Evolutionary conservation across 2,113 vertebrate species (phyloP), one percentile per base, ranked within the genome.

Genomic region (Rhineura floridana): DNA sequence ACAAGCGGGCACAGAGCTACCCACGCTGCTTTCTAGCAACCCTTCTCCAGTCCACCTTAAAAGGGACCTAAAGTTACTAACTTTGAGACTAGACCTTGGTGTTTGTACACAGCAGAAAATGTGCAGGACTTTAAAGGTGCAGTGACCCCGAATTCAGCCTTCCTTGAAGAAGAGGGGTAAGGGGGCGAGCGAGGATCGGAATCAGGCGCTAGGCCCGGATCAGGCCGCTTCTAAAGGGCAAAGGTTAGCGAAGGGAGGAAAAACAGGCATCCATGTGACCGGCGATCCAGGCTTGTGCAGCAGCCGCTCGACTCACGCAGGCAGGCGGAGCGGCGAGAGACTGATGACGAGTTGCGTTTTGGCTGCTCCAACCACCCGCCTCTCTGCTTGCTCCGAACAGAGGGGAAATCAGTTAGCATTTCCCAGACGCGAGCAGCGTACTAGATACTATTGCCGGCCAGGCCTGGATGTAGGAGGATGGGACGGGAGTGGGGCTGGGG

Each of bases 31-130:
- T 39, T 21, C 21, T 23, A 17, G 30, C 3, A 19, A 7, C 81
- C 59, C 50, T 50, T 0, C 13, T 42, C 82, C 85, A 93, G 87
- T 93, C 97, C 96, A 97, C 97, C 97, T 97, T 97, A 97, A 97
- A 87, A 21, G 52, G 19, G 91, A 89, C 93, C 91, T 87, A 9
- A n/a, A 79, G 76, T 83, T 65, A 30, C 70, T 83, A 75, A 83
- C 70, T 83, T 88, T 83, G 70, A 13, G 23, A 28, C 70, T 33
- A 88, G 87, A 83, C 80, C 59, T 88, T 44, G 4, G 88, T 96
- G 96, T 97, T 97, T 97, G 96, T 97, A 96, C 95, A 96, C 96
- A 96, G 89, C 0, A 91, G 73, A 92, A 94, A 96, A 96, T 96
- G 96, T 96, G 96, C 91, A 91, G 88, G 86, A 86, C 88, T 52